phyloP scores from a whole-genome alignment of 2,797 vertebrate genomes.

The Catamblyrhynchus diadema region DNA sequence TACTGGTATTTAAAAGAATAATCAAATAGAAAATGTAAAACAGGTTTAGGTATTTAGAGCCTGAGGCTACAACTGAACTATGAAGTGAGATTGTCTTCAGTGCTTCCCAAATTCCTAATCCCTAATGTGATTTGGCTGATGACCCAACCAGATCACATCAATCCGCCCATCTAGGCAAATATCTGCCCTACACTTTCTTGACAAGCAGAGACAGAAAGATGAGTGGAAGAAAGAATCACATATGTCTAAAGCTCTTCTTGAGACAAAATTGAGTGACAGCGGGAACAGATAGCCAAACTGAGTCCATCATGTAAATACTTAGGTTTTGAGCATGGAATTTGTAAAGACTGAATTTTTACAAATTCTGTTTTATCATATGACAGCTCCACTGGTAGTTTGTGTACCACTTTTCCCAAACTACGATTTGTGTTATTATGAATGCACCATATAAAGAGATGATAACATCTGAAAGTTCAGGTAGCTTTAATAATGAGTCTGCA shows the following conservation, averaged over 20 bases:
- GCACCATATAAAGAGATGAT: background rate
- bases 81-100: accelerated
- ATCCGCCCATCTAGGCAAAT: background rate
- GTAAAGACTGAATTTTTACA: background rate
- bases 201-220: background rate
- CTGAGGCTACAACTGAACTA: background rate
- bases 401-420: background rate
- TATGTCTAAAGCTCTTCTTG: background rate
- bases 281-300: background rate
- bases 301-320: background rate
- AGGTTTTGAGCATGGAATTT: background rate
- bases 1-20: background rate
- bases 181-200: background rate
- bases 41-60: background rate
- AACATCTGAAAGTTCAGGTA: background rate
- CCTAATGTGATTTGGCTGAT: background rate
- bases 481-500: background rate
- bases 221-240: background rate
- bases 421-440: background rate
- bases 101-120: background rate
- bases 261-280: background rate
- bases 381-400: background rate
- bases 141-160: background rate
- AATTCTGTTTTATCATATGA: background rate
- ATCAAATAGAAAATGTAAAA: background rate